A percentile compares a stretch with the other conserved stretches of the same genome.
Evolutionary conservation across 2,113 vertebrate genomes (phyloP).

Genomic region (Solea senegalensis): DNA sequence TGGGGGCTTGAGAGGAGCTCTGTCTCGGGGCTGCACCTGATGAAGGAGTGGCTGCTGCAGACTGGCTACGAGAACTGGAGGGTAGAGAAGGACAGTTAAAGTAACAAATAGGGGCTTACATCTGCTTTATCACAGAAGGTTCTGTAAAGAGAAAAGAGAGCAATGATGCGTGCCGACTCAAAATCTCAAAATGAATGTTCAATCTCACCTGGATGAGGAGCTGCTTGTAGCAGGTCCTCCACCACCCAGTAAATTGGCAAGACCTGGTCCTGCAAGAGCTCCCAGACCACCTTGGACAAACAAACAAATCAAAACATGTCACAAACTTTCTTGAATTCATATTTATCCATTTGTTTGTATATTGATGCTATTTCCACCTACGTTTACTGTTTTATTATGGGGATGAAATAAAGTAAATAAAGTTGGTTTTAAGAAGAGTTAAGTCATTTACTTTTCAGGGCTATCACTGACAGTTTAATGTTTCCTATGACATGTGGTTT

Average conservation of each 20-base stretch:
- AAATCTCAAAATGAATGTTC: fast-evolving
- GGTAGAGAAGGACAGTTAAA: not conserved
- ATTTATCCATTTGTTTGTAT: not conserved
- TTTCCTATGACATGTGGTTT: not conserved
- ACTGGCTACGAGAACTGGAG: constrained; percentile 75
- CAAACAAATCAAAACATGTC: constrained; percentile 9
- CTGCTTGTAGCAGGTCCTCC: constrained; percentile 91
- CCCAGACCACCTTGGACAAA: constrained; percentile 87
- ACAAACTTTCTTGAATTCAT: not conserved
- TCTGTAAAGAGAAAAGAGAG: too few relatives aligned
- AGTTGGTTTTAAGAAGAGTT: too few relatives aligned
- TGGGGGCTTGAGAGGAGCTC: constrained; percentile 71
- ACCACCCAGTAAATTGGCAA: constrained; percentile 94
- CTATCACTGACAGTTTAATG: too few relatives aligned
- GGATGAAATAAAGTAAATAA: too few relatives aligned
- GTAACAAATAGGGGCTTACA: not conserved
- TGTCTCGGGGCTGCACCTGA: constrained; percentile 61
- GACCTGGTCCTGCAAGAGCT: constrained; percentile 91
- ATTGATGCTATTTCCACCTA: too few relatives aligned
- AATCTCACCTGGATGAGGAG: constrained; percentile 89
- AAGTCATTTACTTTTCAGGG: too few relatives aligned
- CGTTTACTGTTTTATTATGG: too few relatives aligned
- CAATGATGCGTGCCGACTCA: too few relatives aligned
- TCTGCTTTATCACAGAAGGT: too few relatives aligned
- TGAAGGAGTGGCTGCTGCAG: constrained; percentile 74